Conservation (phyloP, 1,140 invertebrate genomes). For the Sycophaga agraensis region DNA sequence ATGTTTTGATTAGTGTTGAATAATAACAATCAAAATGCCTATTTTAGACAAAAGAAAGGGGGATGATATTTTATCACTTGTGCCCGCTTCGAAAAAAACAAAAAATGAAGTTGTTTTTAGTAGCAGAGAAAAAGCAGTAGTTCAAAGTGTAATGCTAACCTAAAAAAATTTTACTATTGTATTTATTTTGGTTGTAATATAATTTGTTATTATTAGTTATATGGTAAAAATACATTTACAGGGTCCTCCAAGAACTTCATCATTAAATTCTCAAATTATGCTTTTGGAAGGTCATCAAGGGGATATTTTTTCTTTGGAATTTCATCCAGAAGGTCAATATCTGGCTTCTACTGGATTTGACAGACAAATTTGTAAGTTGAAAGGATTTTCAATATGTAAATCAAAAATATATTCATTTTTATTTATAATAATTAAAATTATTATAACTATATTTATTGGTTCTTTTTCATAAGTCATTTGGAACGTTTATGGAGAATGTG, state of each 20-base stretch:
- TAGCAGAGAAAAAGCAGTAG: conserved; percentile 67
- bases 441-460: no score
- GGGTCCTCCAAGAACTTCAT: conserved; percentile 82
- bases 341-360: conserved; percentile 96
- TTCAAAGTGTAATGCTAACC: conserved; percentile 60
- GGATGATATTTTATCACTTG: conserved; percentile 68
- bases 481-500: conserved; percentile 98
- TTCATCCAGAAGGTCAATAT: conserved; percentile 94
- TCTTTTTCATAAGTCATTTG: conserved; percentile 77
- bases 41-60: conserved; percentile 66
- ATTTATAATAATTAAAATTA: background rate
- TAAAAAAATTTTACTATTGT: conserved; percentile 14
- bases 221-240: conserved; percentile 35
- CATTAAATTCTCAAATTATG: conserved; percentile 93
- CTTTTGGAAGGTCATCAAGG: conserved; percentile 94
- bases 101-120: conserved; percentile 71
- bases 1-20: no score
- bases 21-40: conserved; percentile 46
- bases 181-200: background rate
- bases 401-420: background rate
- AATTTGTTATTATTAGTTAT: background rate
- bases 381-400: background rate
- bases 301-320: conserved; percentile 91
- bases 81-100: conserved; percentile 68
- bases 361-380: conserved; percentile 87